Conservation (phyloP, 2,113 vertebrate species). For the Apistogramma diplotaenia region DNA sequence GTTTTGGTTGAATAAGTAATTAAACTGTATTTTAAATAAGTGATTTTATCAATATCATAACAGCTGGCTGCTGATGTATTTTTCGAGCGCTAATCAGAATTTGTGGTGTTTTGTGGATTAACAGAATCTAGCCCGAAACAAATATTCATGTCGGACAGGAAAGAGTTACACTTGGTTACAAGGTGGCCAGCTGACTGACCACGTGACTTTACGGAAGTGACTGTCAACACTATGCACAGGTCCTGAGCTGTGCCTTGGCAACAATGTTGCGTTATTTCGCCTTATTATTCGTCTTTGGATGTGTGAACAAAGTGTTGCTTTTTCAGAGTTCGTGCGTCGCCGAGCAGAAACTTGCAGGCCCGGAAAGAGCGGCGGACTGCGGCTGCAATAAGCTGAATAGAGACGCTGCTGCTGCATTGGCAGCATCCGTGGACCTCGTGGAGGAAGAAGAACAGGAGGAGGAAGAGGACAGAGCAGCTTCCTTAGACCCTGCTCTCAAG, state of each 20-base stretch:
- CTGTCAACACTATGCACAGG: not conserved
- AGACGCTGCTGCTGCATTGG: not conserved
- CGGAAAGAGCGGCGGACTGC: conserved; percentile 51
- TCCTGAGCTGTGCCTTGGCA: not conserved
- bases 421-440: not conserved
- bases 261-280: conserved; percentile 8
- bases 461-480: not conserved
- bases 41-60: not conserved
- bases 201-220: conserved; percentile 67
- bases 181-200: conserved; percentile 62
- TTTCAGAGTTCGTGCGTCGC: conserved; percentile 10
- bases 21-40: not conserved
- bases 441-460: not conserved
- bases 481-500: conserved; percentile 47
- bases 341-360: not conserved
- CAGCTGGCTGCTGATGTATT: not conserved
- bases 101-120: not conserved
- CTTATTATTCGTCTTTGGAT: conserved; percentile 2
- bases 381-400: conserved; percentile 73
- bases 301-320: not conserved
- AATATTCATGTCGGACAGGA: not conserved
- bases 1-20: not conserved
- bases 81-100: not conserved
- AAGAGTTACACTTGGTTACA: conserved; percentile 28
- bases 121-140: not conserved